Conservation (phyloP, 2,888 invertebrate genomes). For the Cantharis lateralis region DNA sequence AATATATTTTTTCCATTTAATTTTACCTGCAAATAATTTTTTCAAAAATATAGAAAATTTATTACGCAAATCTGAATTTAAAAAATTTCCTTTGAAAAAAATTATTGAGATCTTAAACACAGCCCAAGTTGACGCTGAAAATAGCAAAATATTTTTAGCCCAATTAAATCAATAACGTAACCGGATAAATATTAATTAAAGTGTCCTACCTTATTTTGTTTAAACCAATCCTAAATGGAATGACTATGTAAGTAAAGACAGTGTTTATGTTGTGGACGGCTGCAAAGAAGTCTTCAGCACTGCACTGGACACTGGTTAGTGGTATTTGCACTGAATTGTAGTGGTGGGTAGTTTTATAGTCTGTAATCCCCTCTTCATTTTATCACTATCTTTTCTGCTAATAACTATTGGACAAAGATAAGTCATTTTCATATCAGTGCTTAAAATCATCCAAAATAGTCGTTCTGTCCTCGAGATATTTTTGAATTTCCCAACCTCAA, state of each 20-base stretch:
- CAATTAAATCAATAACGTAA: background rate
- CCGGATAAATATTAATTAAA: background rate
- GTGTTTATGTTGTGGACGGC: background rate
- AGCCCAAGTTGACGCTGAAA: background rate
- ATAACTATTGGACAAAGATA: slow-evolving; percentile 28
- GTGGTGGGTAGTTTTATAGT: slow-evolving; percentile 33
- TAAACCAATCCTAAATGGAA: background rate
- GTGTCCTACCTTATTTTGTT: slow-evolving; percentile 4
- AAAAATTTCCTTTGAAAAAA: background rate
- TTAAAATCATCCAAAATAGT: background rate
- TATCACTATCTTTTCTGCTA: slow-evolving; percentile 30
- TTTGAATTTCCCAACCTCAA: background rate
- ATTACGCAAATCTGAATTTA: background rate
- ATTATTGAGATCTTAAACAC: background rate
- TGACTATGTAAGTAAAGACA: background rate
- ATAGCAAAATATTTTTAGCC: background rate
- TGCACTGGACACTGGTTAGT: slow-evolving; percentile 34
- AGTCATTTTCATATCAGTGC: background rate
- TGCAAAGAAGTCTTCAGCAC: slow-evolving; percentile 24
- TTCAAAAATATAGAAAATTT: no score
- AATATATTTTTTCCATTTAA: no score
- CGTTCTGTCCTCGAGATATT: background rate
- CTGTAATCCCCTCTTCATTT: slow-evolving; percentile 27
- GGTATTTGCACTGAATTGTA: slow-evolving; percentile 23
- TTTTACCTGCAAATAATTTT: no score